Percentiles rank a stretch among this genome's conserved stretches.
Conservation (phyloP, 2,888 invertebrate genomes). For the Latrodectus elegans region DNA sequence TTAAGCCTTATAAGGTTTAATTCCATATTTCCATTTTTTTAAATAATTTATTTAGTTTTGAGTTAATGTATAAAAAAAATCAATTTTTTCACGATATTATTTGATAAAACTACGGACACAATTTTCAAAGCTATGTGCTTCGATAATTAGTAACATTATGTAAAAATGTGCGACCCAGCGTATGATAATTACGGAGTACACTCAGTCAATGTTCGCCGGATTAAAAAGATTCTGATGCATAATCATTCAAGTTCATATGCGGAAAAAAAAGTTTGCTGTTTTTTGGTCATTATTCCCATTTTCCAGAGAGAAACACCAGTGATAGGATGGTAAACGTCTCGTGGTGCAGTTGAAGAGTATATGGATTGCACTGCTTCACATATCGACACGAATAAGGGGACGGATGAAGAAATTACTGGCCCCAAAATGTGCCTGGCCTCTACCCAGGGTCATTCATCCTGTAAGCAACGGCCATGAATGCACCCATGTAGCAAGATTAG, state of each 20-base stretch:
- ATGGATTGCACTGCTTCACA: neutral
- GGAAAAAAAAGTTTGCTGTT: neutral
- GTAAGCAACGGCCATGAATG: neutral
- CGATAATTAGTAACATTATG: neutral
- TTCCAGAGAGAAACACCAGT: constrained; percentile 26
- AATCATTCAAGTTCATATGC: constrained; percentile 31
- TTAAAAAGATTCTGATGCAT: constrained; percentile 17
- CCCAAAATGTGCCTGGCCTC: constrained; percentile 11
- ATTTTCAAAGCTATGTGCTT: neutral
- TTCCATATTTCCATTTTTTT: too few species aligned
- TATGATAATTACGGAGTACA: neutral
- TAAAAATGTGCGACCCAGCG: constrained; percentile 7
- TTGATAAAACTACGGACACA: too few species aligned
- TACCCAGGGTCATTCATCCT: neutral
- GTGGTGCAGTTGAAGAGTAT: neutral
- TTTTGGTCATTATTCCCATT: neutral
- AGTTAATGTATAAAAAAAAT: too few species aligned
- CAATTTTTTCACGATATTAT: too few species aligned
- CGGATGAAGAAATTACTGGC: constrained; percentile 54
- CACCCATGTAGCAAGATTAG: constrained; percentile 8
- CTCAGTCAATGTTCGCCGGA: neutral
- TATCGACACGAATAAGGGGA: constrained; percentile 24
- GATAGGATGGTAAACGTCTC: constrained; percentile 30
- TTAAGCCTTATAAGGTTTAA: too few species aligned
- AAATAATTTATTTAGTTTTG: too few species aligned